Base-by-base conservation (phyloP, 2,888 invertebrate species). In the Ecliptopera silaceata region DNA sequence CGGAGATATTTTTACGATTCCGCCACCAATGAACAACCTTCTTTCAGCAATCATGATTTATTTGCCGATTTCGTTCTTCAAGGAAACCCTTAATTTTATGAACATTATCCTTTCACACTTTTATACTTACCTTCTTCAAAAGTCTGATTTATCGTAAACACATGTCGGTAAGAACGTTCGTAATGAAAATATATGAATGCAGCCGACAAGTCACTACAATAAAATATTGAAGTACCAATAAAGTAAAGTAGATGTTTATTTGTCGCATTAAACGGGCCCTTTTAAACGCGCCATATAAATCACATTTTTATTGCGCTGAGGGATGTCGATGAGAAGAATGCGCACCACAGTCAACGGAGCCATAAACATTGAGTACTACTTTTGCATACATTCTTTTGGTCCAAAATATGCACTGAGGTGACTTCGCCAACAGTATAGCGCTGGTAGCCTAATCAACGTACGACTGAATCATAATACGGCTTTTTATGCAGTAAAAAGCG, bases 191-290 rank as follows among this genome's bases (percentile, higher is more conserved):
- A 51, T 53, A 50, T 31, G 15, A 60, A 58, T 54, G 61, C 58
- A 45, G 42, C 56, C 52, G 59, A 64, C 62, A 59, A 62, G 43
- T 60, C 50, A 44, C 32, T 54, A 47, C 60, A 53, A 59, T 64
- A 64, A 66, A 66, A 61, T 60, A 63, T 58, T 47, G 51, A 58
- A 66, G 63, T 32, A 66, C 66, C 66, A 61, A 66, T 64, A 66
- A 66, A 66, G 47, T 64, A 47, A 63, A 66, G 63, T 66, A 64
- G 61, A 61, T 64, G 66, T 66, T 64, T 64, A 66, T 64, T 61
- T 63, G 63, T 63, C 64, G 57, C 44, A 56, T 56, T 57, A 56
- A 54, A 61, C 42, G 63, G 58, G 54, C 54, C 45, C 56, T 48
- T 34, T 61, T 59, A 64, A 66, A 45, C 46, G 50, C 52, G 54